Evolutionary conservation across 2,113 vertebrate genomes (phyloP).

Genomic region (Tachysurus vachellii): DNA sequence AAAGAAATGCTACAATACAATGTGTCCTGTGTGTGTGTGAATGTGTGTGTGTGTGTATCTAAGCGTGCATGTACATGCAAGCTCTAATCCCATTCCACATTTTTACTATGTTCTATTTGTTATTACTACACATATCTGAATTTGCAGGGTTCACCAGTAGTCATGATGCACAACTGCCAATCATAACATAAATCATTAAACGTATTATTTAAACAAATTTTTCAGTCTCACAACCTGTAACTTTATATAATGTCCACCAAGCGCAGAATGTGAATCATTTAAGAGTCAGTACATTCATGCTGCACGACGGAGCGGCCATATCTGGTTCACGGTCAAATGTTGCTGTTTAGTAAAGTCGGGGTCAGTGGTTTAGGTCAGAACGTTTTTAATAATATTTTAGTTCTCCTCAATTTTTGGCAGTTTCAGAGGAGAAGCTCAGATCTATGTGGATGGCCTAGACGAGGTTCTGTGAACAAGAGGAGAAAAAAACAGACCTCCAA

Average conservation of each 20-base stretch:
- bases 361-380: not conserved
- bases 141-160: constrained; percentile 21
- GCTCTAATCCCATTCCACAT: not conserved
- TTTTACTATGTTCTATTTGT: not conserved
- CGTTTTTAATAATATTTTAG: not conserved
- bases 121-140: constrained; percentile 10
- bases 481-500: not conserved
- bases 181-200: not conserved
- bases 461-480: not conserved
- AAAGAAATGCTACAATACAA: not conserved
- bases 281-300: not conserved
- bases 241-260: not conserved
- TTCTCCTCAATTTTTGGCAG: not conserved
- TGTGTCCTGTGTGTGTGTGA: not conserved
- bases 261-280: not conserved
- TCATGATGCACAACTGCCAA: not conserved
- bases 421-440: not conserved
- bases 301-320: not conserved
- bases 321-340: constrained; percentile 8
- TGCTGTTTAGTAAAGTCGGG: constrained; percentile 15
- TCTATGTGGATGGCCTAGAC: not conserved
- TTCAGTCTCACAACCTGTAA: not conserved
- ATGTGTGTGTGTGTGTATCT: not conserved
- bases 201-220: not conserved
- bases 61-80: not conserved